Percentiles rank a stretch among this genome's conserved stretches.
phyloP scores from a whole-genome alignment of 2,888 invertebrate species.

The Tyria jacobaeae region DNA sequence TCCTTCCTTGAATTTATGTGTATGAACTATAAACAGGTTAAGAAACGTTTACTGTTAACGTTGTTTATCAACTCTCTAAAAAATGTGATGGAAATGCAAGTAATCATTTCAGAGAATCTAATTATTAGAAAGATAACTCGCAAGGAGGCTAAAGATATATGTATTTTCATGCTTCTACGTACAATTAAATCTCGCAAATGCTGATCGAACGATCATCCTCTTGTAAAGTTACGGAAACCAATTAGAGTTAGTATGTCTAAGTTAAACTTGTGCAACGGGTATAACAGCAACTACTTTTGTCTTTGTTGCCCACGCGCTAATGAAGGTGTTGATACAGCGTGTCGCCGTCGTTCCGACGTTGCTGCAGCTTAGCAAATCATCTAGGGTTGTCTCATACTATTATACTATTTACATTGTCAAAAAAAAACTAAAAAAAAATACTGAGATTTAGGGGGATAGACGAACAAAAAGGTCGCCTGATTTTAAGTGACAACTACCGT shows the following conservation, averaged over 20 bases:
- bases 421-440: too few species aligned
- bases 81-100: too few species aligned
- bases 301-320: conserved; percentile 15
- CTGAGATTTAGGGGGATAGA: too few species aligned
- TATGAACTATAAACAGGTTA: too few species aligned
- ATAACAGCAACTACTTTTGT: conserved; percentile 8
- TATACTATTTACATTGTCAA: not conserved
- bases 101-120: too few species aligned
- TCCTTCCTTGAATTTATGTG: too few species aligned
- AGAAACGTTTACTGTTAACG: too few species aligned
- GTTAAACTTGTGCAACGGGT: conserved; percentile 37
- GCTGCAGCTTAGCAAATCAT: not conserved
- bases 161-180: not conserved
- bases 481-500: too few species aligned
- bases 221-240: conserved; percentile 13
- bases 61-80: too few species aligned
- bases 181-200: not conserved
- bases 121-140: too few species aligned
- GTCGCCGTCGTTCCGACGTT: not conserved
- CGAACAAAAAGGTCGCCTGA: too few species aligned
- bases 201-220: not conserved
- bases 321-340: conserved; percentile 18
- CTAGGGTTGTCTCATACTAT: conserved; percentile 14
- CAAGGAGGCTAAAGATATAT: too few species aligned
- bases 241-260: conserved; percentile 41